phyloP scores from a whole-genome alignment of 2,888 invertebrate species.

The Stenurella melanura region DNA sequence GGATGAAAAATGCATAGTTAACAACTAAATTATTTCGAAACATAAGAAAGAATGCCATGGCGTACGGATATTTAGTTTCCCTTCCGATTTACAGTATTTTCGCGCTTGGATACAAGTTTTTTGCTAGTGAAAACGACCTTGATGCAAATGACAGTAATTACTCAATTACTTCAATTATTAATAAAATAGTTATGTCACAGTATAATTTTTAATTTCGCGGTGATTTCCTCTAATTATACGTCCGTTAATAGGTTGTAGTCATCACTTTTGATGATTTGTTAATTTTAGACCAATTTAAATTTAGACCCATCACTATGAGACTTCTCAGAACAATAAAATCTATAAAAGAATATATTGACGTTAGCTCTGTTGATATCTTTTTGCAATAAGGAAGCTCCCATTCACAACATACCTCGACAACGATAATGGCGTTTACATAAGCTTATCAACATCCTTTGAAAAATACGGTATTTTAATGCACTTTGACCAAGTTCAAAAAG shows the following conservation, averaged over 20 bases:
- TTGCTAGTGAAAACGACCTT: not conserved
- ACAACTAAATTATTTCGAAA: not conserved
- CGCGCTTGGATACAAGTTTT: not conserved
- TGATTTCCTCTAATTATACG: conserved; percentile 16
- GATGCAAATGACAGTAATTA: conserved; percentile 12
- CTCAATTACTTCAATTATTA: conserved; percentile 18
- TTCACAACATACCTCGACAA: not conserved
- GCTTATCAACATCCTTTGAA: not conserved
- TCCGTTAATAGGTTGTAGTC: conserved; percentile 4
- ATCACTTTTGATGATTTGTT: conserved; percentile 14
- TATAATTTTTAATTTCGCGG: conserved; percentile 7
- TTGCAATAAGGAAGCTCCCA: conserved; percentile 6
- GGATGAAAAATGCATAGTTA: not conserved
- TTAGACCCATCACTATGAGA: not conserved
- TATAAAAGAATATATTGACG: not conserved
- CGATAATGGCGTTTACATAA: not conserved
- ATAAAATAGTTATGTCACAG: conserved; percentile 28
- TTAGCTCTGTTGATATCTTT: not conserved
- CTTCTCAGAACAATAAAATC: conserved; percentile 1
- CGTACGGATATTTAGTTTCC: not conserved
- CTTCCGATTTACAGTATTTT: not conserved
- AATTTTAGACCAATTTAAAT: conserved; percentile 15
- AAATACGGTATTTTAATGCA: not conserved
- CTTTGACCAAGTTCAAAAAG: conserved; percentile 6
- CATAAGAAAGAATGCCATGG: not conserved